These are phyloP conservation scores for Emys orbicularis DNA, from an alignment of 2,797 vertebrate genomes.

Conservation along the genomic window DNA sequence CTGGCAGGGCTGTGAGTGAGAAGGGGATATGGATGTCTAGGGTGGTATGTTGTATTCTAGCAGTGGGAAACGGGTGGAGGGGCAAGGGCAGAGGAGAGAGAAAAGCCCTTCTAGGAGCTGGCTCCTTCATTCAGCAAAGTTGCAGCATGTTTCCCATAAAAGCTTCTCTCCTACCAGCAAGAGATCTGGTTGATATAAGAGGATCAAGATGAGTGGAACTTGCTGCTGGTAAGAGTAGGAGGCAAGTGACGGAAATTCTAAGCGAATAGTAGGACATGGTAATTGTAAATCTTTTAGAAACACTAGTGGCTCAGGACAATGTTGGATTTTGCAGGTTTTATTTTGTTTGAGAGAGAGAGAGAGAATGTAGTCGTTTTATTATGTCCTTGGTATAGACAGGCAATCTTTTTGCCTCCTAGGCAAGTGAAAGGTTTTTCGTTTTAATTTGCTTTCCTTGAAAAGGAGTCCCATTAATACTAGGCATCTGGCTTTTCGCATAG, in stretches of 20 bases:
- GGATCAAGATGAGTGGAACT: neutral
- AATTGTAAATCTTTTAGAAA: neutral
- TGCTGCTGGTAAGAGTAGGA: neutral
- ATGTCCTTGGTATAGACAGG: neutral
- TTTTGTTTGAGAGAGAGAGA: neutral
- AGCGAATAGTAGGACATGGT: neutral
- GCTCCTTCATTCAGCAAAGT: neutral
- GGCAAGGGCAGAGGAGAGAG: neutral
- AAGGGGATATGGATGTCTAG: neutral
- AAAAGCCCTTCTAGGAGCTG: neutral
- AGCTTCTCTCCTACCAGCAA: neutral
- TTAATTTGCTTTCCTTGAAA: accelerated
- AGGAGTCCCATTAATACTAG: neutral
- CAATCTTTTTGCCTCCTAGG: neutral
- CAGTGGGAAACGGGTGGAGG: neutral
- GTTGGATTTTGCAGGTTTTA: neutral
- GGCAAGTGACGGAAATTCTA: neutral
- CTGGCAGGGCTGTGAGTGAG: neutral
- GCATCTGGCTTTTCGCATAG: accelerated
- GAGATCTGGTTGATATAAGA: neutral
- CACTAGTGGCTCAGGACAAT: accelerated
- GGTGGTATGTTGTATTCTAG: neutral
- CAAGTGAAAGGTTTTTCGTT: neutral
- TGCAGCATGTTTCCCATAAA: neutral
- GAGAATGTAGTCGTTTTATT: neutral